Evolutionary conservation across 1,140 invertebrate genomes (phyloP).

Genomic region (Yoshiicerus persimilis): DNA sequence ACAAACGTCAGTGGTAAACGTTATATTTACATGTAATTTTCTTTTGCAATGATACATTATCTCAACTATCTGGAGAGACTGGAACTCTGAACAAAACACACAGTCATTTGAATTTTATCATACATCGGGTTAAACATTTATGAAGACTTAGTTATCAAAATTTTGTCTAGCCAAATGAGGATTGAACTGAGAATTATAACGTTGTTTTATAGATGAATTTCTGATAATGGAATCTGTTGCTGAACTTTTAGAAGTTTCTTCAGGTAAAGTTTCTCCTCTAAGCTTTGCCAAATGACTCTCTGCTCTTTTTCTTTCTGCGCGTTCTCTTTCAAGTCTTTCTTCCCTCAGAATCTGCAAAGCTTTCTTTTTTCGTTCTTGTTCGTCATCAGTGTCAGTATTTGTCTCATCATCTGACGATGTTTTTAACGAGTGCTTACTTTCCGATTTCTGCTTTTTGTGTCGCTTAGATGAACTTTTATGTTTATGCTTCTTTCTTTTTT

Average conservation of each 20-base stretch:
- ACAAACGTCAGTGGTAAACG: too few species aligned
- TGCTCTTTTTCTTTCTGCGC: constrained; percentile 69
- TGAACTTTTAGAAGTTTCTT: constrained; percentile 22
- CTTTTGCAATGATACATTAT: too few species aligned
- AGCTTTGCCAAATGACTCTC: constrained; percentile 69
- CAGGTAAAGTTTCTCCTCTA: constrained; percentile 55
- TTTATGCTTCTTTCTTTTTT: constrained; percentile 52
- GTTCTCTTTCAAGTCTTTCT: constrained; percentile 77
- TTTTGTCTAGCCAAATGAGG: constrained; percentile 83
- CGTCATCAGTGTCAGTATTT: constrained; percentile 33
- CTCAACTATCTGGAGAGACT: too few species aligned
- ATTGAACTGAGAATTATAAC: constrained; percentile 93
- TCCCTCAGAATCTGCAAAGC: constrained; percentile 73
- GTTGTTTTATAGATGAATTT: constrained; percentile 59
- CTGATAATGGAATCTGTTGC: constrained; percentile 33
- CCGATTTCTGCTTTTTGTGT: constrained; percentile 54
- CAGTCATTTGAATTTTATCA: too few species aligned
- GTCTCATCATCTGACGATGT: constrained; percentile 49
- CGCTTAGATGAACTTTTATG: constrained; percentile 51
- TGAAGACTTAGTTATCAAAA: constrained; percentile 52
- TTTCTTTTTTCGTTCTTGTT: constrained; percentile 51
- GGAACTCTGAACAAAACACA: too few species aligned
- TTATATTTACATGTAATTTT: too few species aligned
- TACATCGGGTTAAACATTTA: too few species aligned
- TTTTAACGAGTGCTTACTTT: constrained; percentile 55